These are phyloP conservation scores for Hydrotaea cyrtoneurina DNA, from an alignment of 2,888 invertebrate species.

Conservation along the genomic window DNA sequence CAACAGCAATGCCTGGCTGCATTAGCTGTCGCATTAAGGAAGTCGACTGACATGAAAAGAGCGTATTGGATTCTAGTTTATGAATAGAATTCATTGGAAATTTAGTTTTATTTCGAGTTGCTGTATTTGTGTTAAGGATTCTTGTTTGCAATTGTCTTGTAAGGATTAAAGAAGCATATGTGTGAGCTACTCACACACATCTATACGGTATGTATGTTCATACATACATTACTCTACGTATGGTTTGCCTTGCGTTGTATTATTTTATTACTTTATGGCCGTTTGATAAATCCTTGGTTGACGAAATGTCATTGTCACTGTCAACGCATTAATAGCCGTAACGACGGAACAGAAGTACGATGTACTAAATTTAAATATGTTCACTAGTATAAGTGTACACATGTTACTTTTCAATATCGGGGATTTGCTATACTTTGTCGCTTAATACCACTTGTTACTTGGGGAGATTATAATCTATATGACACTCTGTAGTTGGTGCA, in stretches of 20 bases:
- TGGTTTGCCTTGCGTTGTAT: background rate
- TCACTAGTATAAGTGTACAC: background rate
- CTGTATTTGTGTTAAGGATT: constrained; percentile 24
- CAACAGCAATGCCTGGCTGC: background rate
- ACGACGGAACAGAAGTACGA: background rate
- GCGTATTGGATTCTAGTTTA: constrained; percentile 40
- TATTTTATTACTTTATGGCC: constrained; percentile 8
- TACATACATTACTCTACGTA: background rate
- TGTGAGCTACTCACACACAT: background rate
- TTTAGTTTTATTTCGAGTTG: background rate
- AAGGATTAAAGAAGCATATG: constrained; percentile 29
- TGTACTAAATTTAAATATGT: background rate
- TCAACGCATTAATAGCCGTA: background rate
- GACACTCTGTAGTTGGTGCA: too few species aligned
- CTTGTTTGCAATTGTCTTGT: constrained; percentile 33
- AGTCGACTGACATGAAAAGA: background rate
- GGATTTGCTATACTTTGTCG: background rate
- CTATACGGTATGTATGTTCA: background rate
- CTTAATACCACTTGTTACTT: constrained; percentile 4
- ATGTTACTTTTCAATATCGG: background rate
- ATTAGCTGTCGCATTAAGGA: background rate
- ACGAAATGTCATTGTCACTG: background rate
- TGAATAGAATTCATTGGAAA: constrained; percentile 44
- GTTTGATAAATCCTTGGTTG: background rate
- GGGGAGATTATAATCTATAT: background rate